Evolutionary conservation across 2,113 vertebrate species (phyloP), one percentile per base, ranked within the genome.

Genomic region (Brachyistius frenatus): DNA sequence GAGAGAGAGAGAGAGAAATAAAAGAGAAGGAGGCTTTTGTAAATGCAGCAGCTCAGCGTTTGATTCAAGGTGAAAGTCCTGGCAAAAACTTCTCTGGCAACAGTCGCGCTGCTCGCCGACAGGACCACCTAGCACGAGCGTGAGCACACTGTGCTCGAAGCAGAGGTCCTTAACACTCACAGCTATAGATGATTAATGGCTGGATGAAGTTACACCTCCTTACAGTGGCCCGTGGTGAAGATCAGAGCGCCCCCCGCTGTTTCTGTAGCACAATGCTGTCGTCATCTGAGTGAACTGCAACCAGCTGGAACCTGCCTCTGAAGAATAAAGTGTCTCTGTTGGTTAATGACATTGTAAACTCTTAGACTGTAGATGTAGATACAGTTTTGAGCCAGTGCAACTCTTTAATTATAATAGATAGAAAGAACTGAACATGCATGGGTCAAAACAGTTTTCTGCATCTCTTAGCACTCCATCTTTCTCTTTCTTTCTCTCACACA

Each of bases 121-220:
- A 90, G 90, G 93, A 94, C 94, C 93, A 93, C 93, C 93, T 67
- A 86, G 71, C 63, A 77, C 5, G 81, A 86, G 77, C 13, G 67
- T 83, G 91, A 92, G 75, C 83, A 35, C 87, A 76, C 78, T 53
- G n/a, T 80, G 76, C 70, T 82, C 6, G 36, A 36, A 77, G 78
- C 80, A 52, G 66, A 72, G 86, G 85, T 88, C 80, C 77, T 77
- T 72, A 83, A 78, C 37, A 70, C 79, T 55, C 77, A 30, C 76
- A 74, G 78, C 84, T 78, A 87, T 63, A 67, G 73, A 86, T 89
- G 90, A 94, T 93, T 92, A 90, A 94, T 91, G 73, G 76, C 78
- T 79, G 78, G 69, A 88, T 81, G 65, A 46, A 86, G 88, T 91
- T 90, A 85, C 86, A 75, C 62, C n/a, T 53, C 39, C 11, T 31